Conservation (phyloP, 2,797 vertebrate species). For the Leuciscus waleckii region DNA sequence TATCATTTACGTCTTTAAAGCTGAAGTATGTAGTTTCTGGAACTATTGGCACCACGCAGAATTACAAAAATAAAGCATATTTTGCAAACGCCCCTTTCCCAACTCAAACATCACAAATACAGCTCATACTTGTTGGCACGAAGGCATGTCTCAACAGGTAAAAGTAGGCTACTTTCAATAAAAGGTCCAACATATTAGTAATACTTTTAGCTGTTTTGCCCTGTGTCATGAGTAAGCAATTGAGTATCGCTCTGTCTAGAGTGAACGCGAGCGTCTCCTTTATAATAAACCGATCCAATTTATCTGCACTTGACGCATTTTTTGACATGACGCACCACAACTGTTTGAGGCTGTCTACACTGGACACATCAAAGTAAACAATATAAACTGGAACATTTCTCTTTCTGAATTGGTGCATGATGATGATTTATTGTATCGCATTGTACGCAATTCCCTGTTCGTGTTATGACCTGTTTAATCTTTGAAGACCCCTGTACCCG, state of each 20-base stretch:
- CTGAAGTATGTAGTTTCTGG: background rate
- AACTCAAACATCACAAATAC: background rate
- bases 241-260: background rate
- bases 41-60: background rate
- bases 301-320: background rate
- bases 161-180: background rate
- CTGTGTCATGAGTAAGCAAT: background rate
- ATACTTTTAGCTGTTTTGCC: background rate
- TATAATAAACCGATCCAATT: background rate
- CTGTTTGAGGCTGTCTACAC: too few species aligned
- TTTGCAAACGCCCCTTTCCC: background rate
- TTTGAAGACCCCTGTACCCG: background rate
- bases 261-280: too few species aligned
- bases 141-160: background rate
- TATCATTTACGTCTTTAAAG: background rate
- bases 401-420: too few species aligned
- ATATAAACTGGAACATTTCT: too few species aligned
- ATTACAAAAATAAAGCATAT: background rate
- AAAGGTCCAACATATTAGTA: background rate
- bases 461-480: background rate
- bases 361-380: too few species aligned
- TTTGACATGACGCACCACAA: background rate
- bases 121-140: background rate
- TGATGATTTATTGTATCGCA: background rate
- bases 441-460: background rate